Conservation (phyloP, 2,113 vertebrate genomes). For the Seriola dumerili region DNA sequence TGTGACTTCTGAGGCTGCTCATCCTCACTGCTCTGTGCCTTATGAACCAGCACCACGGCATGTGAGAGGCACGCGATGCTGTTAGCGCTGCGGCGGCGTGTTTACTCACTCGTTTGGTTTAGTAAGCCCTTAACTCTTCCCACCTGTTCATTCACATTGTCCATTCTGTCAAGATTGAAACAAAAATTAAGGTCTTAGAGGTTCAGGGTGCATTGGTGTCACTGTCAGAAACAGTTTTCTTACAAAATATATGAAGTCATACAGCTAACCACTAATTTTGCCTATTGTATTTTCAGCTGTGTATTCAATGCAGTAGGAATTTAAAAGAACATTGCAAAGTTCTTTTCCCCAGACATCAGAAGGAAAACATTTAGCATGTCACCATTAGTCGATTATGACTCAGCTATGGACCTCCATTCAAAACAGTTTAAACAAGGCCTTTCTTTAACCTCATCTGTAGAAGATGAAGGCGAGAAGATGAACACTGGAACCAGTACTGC, state of each 20-base stretch:
- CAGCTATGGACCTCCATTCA: constrained; percentile 58
- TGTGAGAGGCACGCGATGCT: constrained; percentile 18
- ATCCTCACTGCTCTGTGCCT: constrained; percentile 19
- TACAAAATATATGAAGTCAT: constrained; percentile 39
- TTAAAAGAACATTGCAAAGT: constrained; percentile 27
- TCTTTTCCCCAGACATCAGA: constrained; percentile 64
- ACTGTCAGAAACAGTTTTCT: constrained; percentile 33
- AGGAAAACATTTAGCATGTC: constrained; percentile 66
- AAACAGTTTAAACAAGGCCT: constrained; percentile 59
- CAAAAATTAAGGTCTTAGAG: constrained; percentile 27
- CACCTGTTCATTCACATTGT: constrained; percentile 23
- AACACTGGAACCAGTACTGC: constrained; percentile 58
- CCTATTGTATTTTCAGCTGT: constrained; percentile 52
- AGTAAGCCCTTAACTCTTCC: constrained; percentile 41
- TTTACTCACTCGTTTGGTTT: constrained; percentile 48
- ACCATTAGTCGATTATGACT: constrained; percentile 66
- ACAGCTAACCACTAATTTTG: constrained; percentile 22
- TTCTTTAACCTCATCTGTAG: constrained; percentile 63
- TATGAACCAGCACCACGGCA: constrained; percentile 1
- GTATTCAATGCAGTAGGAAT: constrained; percentile 49
- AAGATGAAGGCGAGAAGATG: constrained; percentile 77
- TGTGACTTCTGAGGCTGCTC: constrained; percentile 12
- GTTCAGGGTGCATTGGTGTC: constrained; percentile 12
- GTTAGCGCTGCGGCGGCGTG: constrained; percentile 20
- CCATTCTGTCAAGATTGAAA: constrained; percentile 20